These are phyloP conservation scores for Tipula vernalis DNA, from an alignment of 2,888 invertebrate species.

Conservation along the genomic window DNA sequence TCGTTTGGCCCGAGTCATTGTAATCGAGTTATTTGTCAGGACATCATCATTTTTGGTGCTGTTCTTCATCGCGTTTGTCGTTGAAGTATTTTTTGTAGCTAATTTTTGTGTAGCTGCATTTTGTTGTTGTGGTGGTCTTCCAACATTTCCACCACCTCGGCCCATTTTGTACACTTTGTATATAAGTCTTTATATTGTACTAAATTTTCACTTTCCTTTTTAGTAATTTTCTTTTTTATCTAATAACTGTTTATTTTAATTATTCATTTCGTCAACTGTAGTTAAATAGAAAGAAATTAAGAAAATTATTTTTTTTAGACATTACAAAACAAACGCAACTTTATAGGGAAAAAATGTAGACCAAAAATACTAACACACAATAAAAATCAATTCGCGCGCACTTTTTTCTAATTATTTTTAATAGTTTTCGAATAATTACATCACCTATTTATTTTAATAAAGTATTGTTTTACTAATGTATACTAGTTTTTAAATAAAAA, in stretches of 20 bases:
- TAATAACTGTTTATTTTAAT: neutral
- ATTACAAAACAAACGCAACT: neutral
- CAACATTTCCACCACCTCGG: neutral
- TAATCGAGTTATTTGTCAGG: neutral
- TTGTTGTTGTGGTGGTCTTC: neutral
- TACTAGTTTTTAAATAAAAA: neutral
- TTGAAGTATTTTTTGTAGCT: neutral
- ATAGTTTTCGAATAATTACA: neutral
- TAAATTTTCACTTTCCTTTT: neutral
- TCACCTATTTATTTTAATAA: neutral
- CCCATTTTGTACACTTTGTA: neutral
- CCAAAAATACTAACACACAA: neutral
- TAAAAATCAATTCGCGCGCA: slow-evolving; percentile 10
- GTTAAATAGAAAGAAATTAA: neutral
- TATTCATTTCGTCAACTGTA: neutral
- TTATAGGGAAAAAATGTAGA: neutral
- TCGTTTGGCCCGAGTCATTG: slow-evolving; percentile 24
- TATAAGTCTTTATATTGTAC: neutral
- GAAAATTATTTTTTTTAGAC: neutral
- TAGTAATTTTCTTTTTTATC: neutral
- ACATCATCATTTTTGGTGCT: neutral
- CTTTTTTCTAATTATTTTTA: neutral
- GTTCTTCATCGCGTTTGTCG: neutral
- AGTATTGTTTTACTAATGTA: neutral
- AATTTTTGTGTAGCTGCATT: neutral